Percentiles rank a stretch among this genome's conserved stretches.
Conservation (phyloP, 2,888 invertebrate species). For the Machimus atricapillus region DNA sequence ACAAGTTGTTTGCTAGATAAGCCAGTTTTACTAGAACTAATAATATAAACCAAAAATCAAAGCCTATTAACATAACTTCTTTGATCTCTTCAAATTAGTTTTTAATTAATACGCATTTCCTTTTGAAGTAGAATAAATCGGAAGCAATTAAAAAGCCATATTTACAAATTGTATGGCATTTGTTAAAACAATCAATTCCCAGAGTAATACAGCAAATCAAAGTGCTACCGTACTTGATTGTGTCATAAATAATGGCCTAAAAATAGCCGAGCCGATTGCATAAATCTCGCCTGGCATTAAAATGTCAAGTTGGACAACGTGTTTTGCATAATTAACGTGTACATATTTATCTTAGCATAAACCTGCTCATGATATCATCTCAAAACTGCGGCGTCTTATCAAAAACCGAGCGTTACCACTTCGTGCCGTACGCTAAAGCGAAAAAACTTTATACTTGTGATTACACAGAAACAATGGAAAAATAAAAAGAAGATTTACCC, state of each 20-base stretch:
- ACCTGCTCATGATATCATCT: not conserved
- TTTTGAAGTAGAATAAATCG: not conserved
- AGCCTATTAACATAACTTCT: not conserved
- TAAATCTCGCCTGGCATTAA: not conserved
- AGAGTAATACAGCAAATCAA: not conserved
- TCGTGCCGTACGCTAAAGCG: not conserved
- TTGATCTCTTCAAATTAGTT: not conserved
- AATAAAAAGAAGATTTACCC: not conserved
- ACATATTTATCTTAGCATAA: not conserved
- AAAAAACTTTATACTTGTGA: not conserved
- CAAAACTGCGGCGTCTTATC: not conserved
- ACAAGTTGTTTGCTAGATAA: not conserved
- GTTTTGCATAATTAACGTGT: not conserved
- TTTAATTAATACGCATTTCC: not conserved
- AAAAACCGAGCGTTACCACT: not conserved
- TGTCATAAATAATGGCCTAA: not conserved
- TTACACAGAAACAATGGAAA: not conserved
- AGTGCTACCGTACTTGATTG: not conserved
- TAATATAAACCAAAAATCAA: not conserved
- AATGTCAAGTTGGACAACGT: not conserved
- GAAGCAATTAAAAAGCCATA: not conserved
- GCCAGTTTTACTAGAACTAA: not conserved
- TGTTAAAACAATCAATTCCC: not conserved
- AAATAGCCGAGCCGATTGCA: not conserved
- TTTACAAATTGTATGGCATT: not conserved